Evolutionary conservation across 2,888 invertebrate genomes (phyloP), one percentile per base, ranked within the genome.

Genomic region (Tubulanus polymorphus): DNA sequence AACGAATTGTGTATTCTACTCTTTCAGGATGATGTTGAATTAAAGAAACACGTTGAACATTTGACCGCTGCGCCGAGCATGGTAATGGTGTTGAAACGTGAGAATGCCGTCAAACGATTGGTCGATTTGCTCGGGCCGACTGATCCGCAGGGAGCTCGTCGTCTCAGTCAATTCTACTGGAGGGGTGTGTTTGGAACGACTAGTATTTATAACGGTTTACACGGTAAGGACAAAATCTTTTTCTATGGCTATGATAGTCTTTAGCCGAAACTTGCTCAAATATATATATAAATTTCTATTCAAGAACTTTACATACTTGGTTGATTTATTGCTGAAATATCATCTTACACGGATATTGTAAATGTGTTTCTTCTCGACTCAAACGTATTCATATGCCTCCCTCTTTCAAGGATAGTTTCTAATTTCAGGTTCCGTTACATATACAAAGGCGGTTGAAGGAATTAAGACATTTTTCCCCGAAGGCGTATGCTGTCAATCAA

Each of bases 81-180:
- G 18, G 65, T 64, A 41, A 51, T 75, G 28, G 65, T 65, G 55
- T 65, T 76, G 3, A 63, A 67, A 58, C 59, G 73, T n/a, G 73
- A 73, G 55, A 75, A 75, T 62, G 71, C 73, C 1, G 68, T 76
- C 23, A 72, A 71, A 56, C 67, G 65, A 48, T 61, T 76, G 12
- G 51, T 66, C 25, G 71, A 75, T 50, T 48, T 76, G 12, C 52
- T 74, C 25, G 76, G 75, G 15, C 74, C 76, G 1, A 61, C 61
- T 46, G 73, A 76, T 48, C 74, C 76, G 1, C 61, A 63, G 52
- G 61, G 57, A 52, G 74, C 75, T 0, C 55, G 71, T 3, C 50
- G 68, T 48, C 66, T 61, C 41, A 68, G 64, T 47, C 68, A 70
- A 60, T 70, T 69, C 55, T 63, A 66, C 52, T 73, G 73, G 74